Evolutionary conservation across 2,888 invertebrate species (phyloP), one percentile per base, ranked within the genome.

Genomic region (Tetragonisca angustula): DNA sequence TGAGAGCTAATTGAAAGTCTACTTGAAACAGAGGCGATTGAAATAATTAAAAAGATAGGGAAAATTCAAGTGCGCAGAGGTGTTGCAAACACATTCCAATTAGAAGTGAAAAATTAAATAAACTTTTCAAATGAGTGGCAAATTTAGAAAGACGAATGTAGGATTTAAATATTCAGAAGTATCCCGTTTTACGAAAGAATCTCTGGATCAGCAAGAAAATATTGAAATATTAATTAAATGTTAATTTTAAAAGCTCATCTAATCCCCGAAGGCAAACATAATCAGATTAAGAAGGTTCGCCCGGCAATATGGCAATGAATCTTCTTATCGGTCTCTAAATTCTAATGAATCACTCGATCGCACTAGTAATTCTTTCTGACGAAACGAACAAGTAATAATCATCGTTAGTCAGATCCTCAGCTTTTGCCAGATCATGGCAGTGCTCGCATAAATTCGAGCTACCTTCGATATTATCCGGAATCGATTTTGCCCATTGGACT

Each of bases 291-390:
- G 64, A 32, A 76, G 70, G 43, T 54, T 76, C 62, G 24, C 19
- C 24, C 49, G 24, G 17, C 52, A 75, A 75, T 79, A 54, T 64
- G 79, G 62, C 50, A 76, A 79, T 79, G 70, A 79, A 79, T 76
- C 76, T 76, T 21, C 56, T 24, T 36, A 64, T 9, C 49, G 49
- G 76, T 13, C 36, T 69, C 49, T n/a, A 24, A 62, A 69, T 79
- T 62, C 49, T 68, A 79, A 79, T 79, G 68, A 75, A 79, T 75
- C 76, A 70, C 69, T 64, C 32, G 49, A 69, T 75, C 79, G 69
- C 69, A 69, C 64, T 79, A 69, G 49, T 62, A 62, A 43, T 43
- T 52, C 52, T 75, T 32, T 32, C 32, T 32, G 4, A 32, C 32
- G 32, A 4, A 54, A 62, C 50, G 62, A 50, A 69, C 75, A 68